Conservation (phyloP, 2,888 invertebrate genomes). For the Plemyria rubiginata region DNA sequence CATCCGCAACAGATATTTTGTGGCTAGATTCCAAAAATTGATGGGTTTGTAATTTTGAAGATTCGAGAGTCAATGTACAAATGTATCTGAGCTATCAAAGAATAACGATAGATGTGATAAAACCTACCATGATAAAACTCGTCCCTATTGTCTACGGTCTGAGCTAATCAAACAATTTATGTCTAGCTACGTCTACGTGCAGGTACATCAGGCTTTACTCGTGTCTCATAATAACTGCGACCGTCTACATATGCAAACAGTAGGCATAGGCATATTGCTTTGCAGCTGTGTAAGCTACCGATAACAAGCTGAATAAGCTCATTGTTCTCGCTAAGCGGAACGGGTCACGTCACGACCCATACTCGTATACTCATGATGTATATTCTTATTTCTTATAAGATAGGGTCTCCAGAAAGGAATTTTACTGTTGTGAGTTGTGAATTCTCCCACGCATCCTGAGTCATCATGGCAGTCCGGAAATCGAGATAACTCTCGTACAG, state of each 20-base stretch:
- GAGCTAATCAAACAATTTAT: slow-evolving; percentile 37
- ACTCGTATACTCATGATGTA: slow-evolving; percentile 28
- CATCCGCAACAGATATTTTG: slow-evolving; percentile 40
- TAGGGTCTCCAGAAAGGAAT: slow-evolving; percentile 45
- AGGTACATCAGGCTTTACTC: slow-evolving; percentile 21
- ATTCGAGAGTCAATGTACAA: slow-evolving; percentile 17
- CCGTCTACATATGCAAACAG: slow-evolving; percentile 37
- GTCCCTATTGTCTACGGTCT: slow-evolving; percentile 22
- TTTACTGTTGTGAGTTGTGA: slow-evolving; percentile 50
- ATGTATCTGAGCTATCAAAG: background rate
- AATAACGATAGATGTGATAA: no score
- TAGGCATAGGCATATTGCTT: slow-evolving; percentile 28
- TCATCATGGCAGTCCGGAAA: slow-evolving; percentile 55
- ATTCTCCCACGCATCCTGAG: slow-evolving; percentile 58
- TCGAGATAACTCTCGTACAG: slow-evolving; percentile 47
- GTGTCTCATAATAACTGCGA: slow-evolving; percentile 54
- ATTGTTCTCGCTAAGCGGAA: slow-evolving; percentile 58
- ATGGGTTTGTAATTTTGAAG: slow-evolving; percentile 25
- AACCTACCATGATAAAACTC: background rate
- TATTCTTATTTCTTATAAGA: slow-evolving; percentile 37
- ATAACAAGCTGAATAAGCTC: slow-evolving; percentile 65
- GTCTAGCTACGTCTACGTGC: background rate
- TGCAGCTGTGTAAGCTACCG: slow-evolving; percentile 73
- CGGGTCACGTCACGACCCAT: slow-evolving; percentile 41
- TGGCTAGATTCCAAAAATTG: slow-evolving; percentile 39